These are phyloP conservation scores for Coturnix japonica DNA, from an alignment of 2,113 vertebrate species.

Conservation along the genomic window DNA sequence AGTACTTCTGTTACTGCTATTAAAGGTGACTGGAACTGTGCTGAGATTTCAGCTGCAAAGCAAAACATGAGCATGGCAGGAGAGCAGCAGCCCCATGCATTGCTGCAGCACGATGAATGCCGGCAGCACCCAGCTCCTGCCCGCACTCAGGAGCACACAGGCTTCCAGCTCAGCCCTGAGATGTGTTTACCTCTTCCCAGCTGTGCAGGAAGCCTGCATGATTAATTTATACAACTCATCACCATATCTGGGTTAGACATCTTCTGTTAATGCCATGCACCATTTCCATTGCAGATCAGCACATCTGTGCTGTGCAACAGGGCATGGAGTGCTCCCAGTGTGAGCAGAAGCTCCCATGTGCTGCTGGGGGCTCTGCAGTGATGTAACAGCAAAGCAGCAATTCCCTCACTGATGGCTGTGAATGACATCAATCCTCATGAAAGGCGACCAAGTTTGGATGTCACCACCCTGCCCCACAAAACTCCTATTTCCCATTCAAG, in stretches of 20 bases:
- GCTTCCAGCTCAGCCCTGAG: not conserved
- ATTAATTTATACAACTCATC: not conserved
- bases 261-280: not conserved
- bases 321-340: not conserved
- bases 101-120: not conserved
- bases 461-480: not conserved
- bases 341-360: not conserved
- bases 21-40: not conserved
- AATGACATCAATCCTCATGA: not conserved
- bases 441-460: not conserved
- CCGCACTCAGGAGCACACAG: not conserved
- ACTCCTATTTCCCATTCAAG: not conserved
- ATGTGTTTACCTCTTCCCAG: not conserved
- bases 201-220: not conserved
- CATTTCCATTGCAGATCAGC: not conserved
- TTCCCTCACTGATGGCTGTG: not conserved
- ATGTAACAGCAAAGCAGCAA: not conserved
- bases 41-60: not conserved
- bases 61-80: not conserved
- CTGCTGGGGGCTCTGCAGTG: not conserved
- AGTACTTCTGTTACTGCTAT: not conserved
- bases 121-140: not conserved
- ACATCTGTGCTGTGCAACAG: accelerated
- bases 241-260: not conserved
- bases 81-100: not conserved